Base-by-base conservation (phyloP, 2,888 invertebrate genomes). In the Spodoptera exigua region DNA sequence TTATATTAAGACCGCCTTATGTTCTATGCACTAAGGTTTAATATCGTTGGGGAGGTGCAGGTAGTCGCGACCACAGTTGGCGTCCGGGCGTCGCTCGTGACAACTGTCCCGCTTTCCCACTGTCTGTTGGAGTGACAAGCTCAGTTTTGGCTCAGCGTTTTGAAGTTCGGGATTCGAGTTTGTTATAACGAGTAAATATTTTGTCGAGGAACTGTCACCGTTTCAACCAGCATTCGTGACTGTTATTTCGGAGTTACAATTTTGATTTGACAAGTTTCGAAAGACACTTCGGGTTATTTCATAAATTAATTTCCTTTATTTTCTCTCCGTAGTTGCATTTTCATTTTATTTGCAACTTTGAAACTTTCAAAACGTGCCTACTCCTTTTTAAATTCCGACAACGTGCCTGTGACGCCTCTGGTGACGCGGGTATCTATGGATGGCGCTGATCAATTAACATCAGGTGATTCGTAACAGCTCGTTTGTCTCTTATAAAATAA, bases 71-170 rank as follows among this genome's bases (percentile, higher is more conserved):
- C 67, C 74, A 34, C 74, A 73, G 59, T 73, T 64, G 70, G 74
- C 65, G 18, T 35, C 32, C 48, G 16, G 16, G 57, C 48, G 64
- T 65, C 53, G 62, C 54, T 61, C 60, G 34, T 70, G 78, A 79
- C 79, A 79, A 79, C 59, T 77, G 76, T 58, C 70, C 67, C 69
- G 58, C 54, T 65, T 63, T 41, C 53, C 35, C 45, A 53, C 70
- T 57, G 65, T 54, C 70, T 57, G 63, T 54, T 59, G 51, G 64
- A 69, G 45, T 76, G 80, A 78, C 76, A 68, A 76, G 78, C 76
- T 78, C 67, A 70, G 60, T 61, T 74, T 66, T 52, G 63, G 71
- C 72, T 60, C 61, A 65, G 55, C 67, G 66, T 75, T 74, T 51
- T 63, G 66, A 69, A 75, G 66, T 72, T 65, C 39, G 61, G 70